These are phyloP conservation scores for Apogon talboti DNA, from an alignment of 2,797 vertebrate genomes.

Conservation along the genomic window DNA sequence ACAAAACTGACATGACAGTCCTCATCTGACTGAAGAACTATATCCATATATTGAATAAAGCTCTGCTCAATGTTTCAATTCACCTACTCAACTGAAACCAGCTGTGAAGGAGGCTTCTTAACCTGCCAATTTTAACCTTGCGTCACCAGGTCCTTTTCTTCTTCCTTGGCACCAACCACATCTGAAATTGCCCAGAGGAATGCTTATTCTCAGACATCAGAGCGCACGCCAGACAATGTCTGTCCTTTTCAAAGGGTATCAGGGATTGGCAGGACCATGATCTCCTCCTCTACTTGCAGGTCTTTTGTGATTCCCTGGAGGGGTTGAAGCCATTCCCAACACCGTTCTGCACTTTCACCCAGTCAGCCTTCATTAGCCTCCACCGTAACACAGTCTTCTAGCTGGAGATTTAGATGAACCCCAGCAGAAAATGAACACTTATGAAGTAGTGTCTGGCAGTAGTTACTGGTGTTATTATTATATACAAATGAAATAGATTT, in stretches of 20 bases:
- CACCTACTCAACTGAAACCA: constrained; percentile 17
- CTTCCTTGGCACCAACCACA: constrained; percentile 35
- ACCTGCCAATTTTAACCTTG: constrained; percentile 48
- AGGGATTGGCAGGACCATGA: constrained; percentile 72
- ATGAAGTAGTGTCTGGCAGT: too few species aligned
- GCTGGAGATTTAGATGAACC: constrained; percentile 36
- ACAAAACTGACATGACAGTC: too few species aligned
- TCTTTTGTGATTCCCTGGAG: constrained; percentile 74
- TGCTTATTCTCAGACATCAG: constrained; percentile 72
- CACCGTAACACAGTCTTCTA: constrained; percentile 52
- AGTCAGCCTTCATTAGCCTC: constrained; percentile 78
- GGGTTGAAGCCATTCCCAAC: constrained; percentile 64
- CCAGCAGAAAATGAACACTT: too few species aligned
- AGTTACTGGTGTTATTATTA: too few species aligned
- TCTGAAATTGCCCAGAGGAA: constrained; percentile 66
- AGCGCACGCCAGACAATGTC: constrained; percentile 71
- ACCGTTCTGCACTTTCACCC: constrained; percentile 73
- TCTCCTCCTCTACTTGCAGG: constrained; percentile 66
- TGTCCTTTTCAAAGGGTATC: constrained; percentile 78
- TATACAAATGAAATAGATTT: too few species aligned
- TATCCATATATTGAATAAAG: constrained; percentile 13
- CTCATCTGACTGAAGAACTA: background rate
- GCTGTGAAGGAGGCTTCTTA: constrained; percentile 40
- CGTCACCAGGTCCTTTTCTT: constrained; percentile 37
- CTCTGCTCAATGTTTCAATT: constrained; percentile 10